Base-by-base conservation (phyloP, 2,888 invertebrate genomes). In the Palloptera scutellata region DNA sequence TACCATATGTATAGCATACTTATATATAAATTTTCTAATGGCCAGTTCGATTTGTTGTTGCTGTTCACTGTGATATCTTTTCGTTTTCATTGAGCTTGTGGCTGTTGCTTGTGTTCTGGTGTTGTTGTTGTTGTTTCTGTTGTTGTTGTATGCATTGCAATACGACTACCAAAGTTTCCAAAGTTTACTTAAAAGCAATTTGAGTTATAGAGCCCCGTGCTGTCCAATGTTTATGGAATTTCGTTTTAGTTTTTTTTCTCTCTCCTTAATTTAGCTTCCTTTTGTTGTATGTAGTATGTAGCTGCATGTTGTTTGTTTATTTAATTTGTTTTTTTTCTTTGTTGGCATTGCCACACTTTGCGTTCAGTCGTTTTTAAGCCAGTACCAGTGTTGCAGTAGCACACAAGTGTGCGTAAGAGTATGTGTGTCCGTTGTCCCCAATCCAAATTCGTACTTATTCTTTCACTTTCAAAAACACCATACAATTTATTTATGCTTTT, bases 111-210 rank as follows among this genome's bases (percentile, higher is more conserved):
- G 52, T 63, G 54, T 66, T 62, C 51, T 54, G 65, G 59, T 59
- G 19, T 64, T 51, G 11, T 48, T 60, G 41, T 66, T 64, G 57
- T 64, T 68, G n/a, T n/a, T n/a, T 48, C 51, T 66, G 65, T 60
- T 71, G 65, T 67, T 69, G 17, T 64, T 62, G 69, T 66, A 67
- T 66, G 61, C 67, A 64, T 68, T 64, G 64, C 71, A 61, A 55
- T 48, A n/a, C n/a, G n/a, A n/a, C n/a, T n/a, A 41, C 64, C 66
- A 68, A 73, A 69, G 70, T 71, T 72, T 72, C 64, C 66, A 68
- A 73, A 69, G 70, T 71, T 72, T 72, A 67, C 70, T 68, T 70
- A 70, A 71, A 70, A 72, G 54, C 69, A 69, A 70, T 72, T 68
- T 70, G 63, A 72, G 69, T 68, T 70, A 68, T 69, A 66, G 62